These are phyloP conservation scores for Poliocrania exsul DNA, from an alignment of 2,797 vertebrate genomes.

Conservation along the genomic window DNA sequence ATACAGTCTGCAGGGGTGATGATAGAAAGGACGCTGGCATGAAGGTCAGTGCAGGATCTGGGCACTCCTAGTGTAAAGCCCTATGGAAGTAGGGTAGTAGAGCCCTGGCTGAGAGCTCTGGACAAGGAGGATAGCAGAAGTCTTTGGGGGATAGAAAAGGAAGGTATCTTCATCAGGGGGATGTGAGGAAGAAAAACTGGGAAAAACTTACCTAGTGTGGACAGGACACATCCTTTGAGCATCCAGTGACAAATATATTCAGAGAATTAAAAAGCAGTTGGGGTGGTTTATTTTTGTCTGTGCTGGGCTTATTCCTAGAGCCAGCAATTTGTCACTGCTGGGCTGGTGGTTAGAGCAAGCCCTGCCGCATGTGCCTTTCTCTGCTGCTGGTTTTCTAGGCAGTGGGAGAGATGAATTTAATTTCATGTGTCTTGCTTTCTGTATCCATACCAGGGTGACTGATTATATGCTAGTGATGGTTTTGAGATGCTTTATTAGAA, in stretches of 20 bases:
- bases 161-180: not conserved
- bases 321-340: not conserved
- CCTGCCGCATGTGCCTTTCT: not conserved
- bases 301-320: not conserved
- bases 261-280: not conserved
- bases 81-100: not conserved
- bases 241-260: not conserved
- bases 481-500: not conserved
- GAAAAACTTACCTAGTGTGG: not conserved
- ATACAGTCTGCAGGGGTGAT: not conserved
- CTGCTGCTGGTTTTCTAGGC: not conserved
- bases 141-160: not conserved
- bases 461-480: not conserved
- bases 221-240: not conserved
- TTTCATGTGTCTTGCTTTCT: not conserved
- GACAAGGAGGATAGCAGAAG: not conserved
- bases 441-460: not conserved
- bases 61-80: not conserved
- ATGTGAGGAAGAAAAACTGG: not conserved
- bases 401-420: not conserved
- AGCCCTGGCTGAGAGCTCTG: not conserved
- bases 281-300: not conserved
- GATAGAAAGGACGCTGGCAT: not conserved
- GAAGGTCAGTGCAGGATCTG: constrained; percentile 14
- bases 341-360: not conserved